phyloP scores from a whole-genome alignment of 2,797 vertebrate genomes.

The Rhinophrynus dorsalis region DNA sequence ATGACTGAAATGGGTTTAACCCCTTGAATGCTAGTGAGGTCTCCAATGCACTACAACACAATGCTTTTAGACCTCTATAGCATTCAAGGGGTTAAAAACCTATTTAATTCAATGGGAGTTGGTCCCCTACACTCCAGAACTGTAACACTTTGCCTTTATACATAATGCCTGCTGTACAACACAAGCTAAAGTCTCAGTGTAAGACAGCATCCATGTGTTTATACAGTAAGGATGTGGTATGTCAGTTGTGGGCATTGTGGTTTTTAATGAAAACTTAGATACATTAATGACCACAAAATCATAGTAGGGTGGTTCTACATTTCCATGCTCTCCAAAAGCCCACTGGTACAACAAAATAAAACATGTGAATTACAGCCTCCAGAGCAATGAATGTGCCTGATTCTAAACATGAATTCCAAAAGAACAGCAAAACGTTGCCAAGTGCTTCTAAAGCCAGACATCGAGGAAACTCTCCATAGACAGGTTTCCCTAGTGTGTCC shows the following conservation, averaged over 20 bases:
- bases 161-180: no score
- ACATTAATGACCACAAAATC: slow-evolving; percentile 34
- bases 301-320: slow-evolving; percentile 8
- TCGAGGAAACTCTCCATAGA: slow-evolving; percentile 42
- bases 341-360: slow-evolving; percentile 27
- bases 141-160: no score
- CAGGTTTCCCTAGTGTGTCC: slow-evolving; percentile 23
- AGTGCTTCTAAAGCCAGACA: slow-evolving; percentile 28
- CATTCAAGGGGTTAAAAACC: no score
- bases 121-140: no score
- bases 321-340: background rate
- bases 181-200: no score
- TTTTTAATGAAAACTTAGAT: slow-evolving; percentile 16
- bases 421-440: slow-evolving; percentile 28
- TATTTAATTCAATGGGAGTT: no score
- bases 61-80: no score
- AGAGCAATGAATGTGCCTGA: slow-evolving; percentile 35
- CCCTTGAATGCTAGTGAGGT: no score
- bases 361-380: slow-evolving; percentile 30
- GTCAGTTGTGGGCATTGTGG: slow-evolving; percentile 23
- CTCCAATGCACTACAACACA: no score
- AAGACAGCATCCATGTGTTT: slow-evolving; percentile 11
- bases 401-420: slow-evolving; percentile 27
- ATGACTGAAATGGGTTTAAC: no score
- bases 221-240: slow-evolving; percentile 16